Evolutionary conservation across 2,888 invertebrate species (phyloP), one percentile per base, ranked within the genome.

Genomic region (Nomada lathburiana): DNA sequence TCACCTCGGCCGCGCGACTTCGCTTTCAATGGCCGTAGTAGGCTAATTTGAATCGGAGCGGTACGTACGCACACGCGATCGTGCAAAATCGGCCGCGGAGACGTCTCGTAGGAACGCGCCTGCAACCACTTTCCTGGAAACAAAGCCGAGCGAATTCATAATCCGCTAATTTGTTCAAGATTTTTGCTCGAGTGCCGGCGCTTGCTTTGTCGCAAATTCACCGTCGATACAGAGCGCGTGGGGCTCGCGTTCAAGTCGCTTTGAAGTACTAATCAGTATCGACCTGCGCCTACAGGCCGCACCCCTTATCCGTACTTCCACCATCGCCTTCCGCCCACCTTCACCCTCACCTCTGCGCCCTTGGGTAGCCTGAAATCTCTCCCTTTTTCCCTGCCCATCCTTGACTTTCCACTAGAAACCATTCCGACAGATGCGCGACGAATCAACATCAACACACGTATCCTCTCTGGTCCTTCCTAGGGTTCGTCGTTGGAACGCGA

Each of bases 241-340:
- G 71, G 76, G 60, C 65, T 68, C 80, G 82, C 82, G 82, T 80
- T 81, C 75, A 84, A 85, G 84, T 81, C 85, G 86, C 91, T 92
- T 92, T 92, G 89, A 92, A 91, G 92, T 92, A 92, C 90, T 92
- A 92, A 92, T 92, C 90, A 91, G 91, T 92, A 92, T 92, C 89
- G 92, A 90, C 87, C 90, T 89, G 86, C 82, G 79, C 75, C 85
- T 82, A 81, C 84, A 86, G 76, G 79, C 86, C 82, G 80, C 82
- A 76, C 78, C 83, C 85, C 84, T 77, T 84, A 69, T 83, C 76
- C 82, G 52, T 57, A 60, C 70, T 78, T 74, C 82, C 79, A 79
- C 73, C 82, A 67, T 64, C 82, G 76, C 77, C 76, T 20, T 72
- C 79, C 78, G 62, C 63, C 73, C 60, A 69, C 70, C 67, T 23